Base-by-base conservation (phyloP, 1,140 invertebrate species). In the Zaprionus tsacasi region DNA sequence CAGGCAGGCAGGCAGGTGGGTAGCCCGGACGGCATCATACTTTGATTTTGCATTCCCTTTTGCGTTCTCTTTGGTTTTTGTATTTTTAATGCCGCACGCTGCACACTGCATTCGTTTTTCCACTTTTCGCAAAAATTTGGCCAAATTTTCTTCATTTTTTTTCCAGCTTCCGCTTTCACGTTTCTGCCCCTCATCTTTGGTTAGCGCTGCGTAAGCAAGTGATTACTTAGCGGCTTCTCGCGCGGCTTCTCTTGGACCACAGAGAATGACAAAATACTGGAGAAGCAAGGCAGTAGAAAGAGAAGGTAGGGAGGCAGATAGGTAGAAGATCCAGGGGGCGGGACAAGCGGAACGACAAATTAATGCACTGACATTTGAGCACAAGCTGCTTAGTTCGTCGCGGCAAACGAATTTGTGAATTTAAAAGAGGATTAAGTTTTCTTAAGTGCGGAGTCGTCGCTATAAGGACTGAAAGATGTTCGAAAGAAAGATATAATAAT, bases 41-140 rank as follows among this genome's bases (percentile, higher is more conserved):
- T 88, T 88, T 88, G 85, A 88, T 88, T 88, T 88, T 72, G 85
- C 81, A 88, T 88, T 89, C 85, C 65, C 78, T 88, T 89, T 85
- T 73, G 63, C 43, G 35, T 43, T 38, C 48, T 25, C 45, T 77
- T 81, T 69, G 52, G 56, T 68, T 57, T 68, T 77, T 76, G 65
- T 71, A 78, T 80, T 78, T 88, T 87, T 88, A 83, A 87, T 83
- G 74, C 48, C 66, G 15, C 45, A 50, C 17, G 12, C 40, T 8
- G 66, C 54, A 55, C 72, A 67, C 66, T 70, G 77, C 65, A 75
- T 78, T 70, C 27, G 48, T 17, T 59, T 40, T 27, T 10, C 30
- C 66, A 60, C 54, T 58, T 58, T 60, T 60, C 17, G 15, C 13
- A n/a, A 35, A 56, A 48, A 58, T 43, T 56, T 54, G 25, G 5